Percentiles rank a stretch among this genome's conserved stretches.
Evolutionary conservation across 2,888 invertebrate species (phyloP).

Genomic region (Xiphydria camelus): DNA sequence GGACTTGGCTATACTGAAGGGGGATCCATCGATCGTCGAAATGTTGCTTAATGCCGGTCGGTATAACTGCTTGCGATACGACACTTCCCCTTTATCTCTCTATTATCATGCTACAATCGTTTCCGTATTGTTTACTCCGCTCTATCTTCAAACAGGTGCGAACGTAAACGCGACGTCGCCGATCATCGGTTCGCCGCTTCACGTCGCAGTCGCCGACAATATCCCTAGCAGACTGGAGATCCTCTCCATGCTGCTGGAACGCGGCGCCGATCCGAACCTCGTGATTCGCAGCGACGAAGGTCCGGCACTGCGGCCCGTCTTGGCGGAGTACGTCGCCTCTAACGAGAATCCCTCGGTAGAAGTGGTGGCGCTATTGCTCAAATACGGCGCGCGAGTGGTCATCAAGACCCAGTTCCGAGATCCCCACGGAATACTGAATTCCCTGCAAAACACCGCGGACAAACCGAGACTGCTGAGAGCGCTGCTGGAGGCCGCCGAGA

Average conservation of each 20-base stretch:
- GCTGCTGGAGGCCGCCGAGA: constrained; percentile 74
- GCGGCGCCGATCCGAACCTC: constrained; percentile 76
- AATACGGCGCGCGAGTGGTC: constrained; percentile 78
- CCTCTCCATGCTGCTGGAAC: constrained; percentile 68
- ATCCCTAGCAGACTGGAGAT: constrained; percentile 71
- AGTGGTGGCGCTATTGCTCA: constrained; percentile 71
- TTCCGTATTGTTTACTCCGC: constrained; percentile 1
- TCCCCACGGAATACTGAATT: constrained; percentile 81
- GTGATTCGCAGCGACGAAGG: constrained; percentile 77
- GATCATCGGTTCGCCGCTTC: constrained; percentile 79
- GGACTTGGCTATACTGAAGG: constrained; percentile 83
- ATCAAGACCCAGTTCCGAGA: constrained; percentile 84
- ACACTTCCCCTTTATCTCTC: too few species aligned
- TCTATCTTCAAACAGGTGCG: constrained; percentile 64
- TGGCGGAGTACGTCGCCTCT: constrained; percentile 82
- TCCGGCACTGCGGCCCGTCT: constrained; percentile 73
- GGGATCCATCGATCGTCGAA: constrained; percentile 73
- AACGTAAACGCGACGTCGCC: constrained; percentile 80
- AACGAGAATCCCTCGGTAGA: constrained; percentile 70
- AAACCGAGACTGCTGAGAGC: constrained; percentile 64
- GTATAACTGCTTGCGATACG: too few species aligned
- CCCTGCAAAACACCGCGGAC: constrained; percentile 68
- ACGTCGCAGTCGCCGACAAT: constrained; percentile 81
- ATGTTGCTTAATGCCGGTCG: constrained; percentile 72
- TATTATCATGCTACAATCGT: too few species aligned